Evolutionary conservation across 2,797 vertebrate species (phyloP).

Genomic region (Emydoidea blandingii): DNA sequence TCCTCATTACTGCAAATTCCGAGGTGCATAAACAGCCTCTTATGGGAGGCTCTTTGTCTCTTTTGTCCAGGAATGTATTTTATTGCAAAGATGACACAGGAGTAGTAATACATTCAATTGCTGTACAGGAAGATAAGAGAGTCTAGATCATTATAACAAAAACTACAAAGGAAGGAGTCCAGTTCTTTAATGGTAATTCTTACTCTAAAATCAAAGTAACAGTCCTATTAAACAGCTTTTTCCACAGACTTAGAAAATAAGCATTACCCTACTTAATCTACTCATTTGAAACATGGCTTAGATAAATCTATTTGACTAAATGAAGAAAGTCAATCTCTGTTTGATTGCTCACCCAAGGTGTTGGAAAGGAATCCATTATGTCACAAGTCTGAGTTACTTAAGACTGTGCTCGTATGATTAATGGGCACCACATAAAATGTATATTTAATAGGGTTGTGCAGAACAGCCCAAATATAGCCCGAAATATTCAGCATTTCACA

Average conservation of each 20-base stretch:
- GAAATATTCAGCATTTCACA: conserved; percentile 12
- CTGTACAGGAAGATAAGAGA: conserved; percentile 67
- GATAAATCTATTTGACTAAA: conserved; percentile 76
- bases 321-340: conserved; percentile 63
- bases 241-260: conserved; percentile 55
- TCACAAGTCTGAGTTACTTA: conserved; percentile 64
- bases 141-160: conserved; percentile 63
- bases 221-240: conserved; percentile 58
- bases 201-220: conserved; percentile 69
- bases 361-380: conserved; percentile 69
- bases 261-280: conserved; percentile 64
- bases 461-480: background rate
- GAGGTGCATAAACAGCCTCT: conserved; percentile 47
- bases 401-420: conserved; percentile 61
- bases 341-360: conserved; percentile 73
- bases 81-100: conserved; percentile 44
- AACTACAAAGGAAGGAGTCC: conserved; percentile 37
- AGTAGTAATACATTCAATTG: conserved; percentile 65
- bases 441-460: conserved; percentile 43
- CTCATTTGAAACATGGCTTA: conserved; percentile 65
- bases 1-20: conserved; percentile 41
- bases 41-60: conserved; percentile 49
- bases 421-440: conserved; percentile 47
- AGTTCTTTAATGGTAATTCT: conserved; percentile 61
- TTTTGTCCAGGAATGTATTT: conserved; percentile 58